phyloP scores from a whole-genome alignment of 2,797 vertebrate genomes.

The Spinus olivaceus region DNA sequence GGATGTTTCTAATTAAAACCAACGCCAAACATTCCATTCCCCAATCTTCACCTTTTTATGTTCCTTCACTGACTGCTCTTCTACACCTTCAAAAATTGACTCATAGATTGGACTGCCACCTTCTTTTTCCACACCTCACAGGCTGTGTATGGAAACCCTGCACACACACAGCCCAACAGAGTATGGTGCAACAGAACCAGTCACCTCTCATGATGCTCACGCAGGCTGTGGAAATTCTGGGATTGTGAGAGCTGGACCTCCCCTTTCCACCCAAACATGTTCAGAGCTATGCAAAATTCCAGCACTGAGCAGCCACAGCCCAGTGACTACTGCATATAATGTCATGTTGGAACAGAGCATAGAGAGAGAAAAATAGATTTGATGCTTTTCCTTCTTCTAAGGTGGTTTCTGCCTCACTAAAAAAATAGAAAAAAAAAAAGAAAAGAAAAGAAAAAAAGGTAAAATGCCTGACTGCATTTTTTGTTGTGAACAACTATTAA shows the following conservation, averaged over 20 bases:
- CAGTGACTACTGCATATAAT: background rate
- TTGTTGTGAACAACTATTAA: background rate
- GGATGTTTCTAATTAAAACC: constrained; percentile 48
- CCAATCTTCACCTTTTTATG: background rate
- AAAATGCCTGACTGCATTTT: background rate
- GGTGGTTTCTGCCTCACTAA: background rate
- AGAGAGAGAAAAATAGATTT: background rate
- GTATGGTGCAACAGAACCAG: background rate
- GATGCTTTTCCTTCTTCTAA: background rate
- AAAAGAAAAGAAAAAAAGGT: background rate
- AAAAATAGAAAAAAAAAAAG: background rate
- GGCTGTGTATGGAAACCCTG: background rate
- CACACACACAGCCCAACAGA: background rate
- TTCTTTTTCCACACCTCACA: constrained; percentile 10
- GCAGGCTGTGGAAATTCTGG: background rate
- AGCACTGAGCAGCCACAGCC: background rate
- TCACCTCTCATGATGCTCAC: background rate
- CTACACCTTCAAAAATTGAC: constrained; percentile 7
- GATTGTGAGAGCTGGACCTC: background rate
- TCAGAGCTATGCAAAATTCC: background rate
- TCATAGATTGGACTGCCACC: background rate
- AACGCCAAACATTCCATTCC: constrained; percentile 23
- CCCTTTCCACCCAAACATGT: background rate
- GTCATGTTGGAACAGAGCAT: background rate
- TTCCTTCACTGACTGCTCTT: background rate